These are phyloP conservation scores for Parascotia fuliginaria DNA, from an alignment of 2,888 invertebrate species.

Conservation along the genomic window DNA sequence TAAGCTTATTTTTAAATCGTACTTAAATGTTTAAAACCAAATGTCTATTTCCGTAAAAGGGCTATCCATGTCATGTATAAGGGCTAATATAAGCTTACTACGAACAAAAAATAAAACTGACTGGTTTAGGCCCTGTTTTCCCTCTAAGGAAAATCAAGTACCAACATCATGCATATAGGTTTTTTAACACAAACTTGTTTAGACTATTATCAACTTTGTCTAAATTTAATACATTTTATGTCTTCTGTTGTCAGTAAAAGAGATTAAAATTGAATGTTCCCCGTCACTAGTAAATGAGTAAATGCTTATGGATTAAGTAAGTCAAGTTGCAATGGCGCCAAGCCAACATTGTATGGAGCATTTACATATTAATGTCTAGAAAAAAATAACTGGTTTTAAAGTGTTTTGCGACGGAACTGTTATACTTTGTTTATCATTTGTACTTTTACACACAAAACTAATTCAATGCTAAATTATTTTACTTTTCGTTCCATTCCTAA, in stretches of 20 bases:
- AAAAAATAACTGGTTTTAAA: background rate
- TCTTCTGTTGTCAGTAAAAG: background rate
- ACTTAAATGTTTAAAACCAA: too few species aligned
- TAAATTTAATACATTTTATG: background rate
- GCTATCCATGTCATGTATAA: too few species aligned
- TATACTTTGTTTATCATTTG: too few species aligned
- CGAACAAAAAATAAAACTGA: background rate
- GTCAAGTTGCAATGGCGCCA: constrained; percentile 29
- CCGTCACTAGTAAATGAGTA: background rate
- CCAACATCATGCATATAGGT: constrained; percentile 1
- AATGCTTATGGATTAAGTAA: constrained; percentile 20
- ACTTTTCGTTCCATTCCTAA: too few species aligned
- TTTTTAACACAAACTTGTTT: constrained; percentile 12
- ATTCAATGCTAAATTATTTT: too few species aligned
- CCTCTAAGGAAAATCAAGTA: constrained; percentile 12
- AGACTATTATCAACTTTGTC: constrained; percentile 1
- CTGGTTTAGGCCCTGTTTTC: background rate
- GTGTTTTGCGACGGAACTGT: too few species aligned
- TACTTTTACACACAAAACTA: too few species aligned
- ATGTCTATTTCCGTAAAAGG: too few species aligned
- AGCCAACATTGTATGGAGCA: constrained; percentile 16
- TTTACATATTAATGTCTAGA: constrained; percentile 26
- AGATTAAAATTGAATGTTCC: constrained; percentile 3
- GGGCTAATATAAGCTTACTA: background rate
- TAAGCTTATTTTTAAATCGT: too few species aligned